A percentile compares a stretch with the other conserved stretches of the same genome.
Conservation (phyloP, 2,888 invertebrate species). For the Hedychridium roseum region DNA sequence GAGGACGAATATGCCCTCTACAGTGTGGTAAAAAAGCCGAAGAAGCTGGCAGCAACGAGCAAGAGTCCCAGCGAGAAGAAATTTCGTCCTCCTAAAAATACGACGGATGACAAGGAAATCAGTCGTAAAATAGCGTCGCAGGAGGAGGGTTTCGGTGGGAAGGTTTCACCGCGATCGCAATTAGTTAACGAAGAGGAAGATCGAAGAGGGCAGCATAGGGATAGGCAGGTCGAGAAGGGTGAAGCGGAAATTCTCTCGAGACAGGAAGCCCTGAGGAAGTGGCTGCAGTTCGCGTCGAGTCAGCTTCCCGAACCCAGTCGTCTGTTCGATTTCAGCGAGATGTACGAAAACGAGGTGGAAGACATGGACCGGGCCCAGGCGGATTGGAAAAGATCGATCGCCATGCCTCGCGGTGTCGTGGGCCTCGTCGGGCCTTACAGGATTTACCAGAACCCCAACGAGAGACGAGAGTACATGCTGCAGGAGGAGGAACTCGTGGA, state of each 20-base stretch:
- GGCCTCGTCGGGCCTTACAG: conserved; percentile 55
- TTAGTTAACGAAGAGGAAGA: background rate
- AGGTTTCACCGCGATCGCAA: no score
- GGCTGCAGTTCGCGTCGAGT: conserved; percentile 43
- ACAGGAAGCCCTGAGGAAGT: conserved; percentile 44
- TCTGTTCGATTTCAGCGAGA: conserved; percentile 22
- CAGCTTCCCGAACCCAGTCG: conserved; percentile 22
- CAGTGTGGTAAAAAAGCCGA: conserved; percentile 47
- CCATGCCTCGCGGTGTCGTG: conserved; percentile 49
- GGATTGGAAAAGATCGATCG: conserved; percentile 24
- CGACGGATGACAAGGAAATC: no score
- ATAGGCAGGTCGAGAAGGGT: conserved; percentile 10
- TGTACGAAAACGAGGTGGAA: conserved; percentile 24
- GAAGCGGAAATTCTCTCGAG: conserved; percentile 18
- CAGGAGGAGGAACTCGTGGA: conserved; percentile 51
- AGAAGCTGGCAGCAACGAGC: no score
- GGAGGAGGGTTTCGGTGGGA: background rate
- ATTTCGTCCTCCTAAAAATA: no score
- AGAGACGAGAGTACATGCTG: conserved; percentile 48
- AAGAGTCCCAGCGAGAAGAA: background rate
- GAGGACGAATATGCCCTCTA: conserved; percentile 46
- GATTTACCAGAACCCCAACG: conserved; percentile 46
- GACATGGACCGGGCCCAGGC: conserved; percentile 13
- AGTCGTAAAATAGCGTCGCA: no score
- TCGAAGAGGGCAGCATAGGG: conserved; percentile 1